These are phyloP conservation scores for Lysandra coridon DNA, from an alignment of 2,888 invertebrate genomes.

Conservation along the genomic window DNA sequence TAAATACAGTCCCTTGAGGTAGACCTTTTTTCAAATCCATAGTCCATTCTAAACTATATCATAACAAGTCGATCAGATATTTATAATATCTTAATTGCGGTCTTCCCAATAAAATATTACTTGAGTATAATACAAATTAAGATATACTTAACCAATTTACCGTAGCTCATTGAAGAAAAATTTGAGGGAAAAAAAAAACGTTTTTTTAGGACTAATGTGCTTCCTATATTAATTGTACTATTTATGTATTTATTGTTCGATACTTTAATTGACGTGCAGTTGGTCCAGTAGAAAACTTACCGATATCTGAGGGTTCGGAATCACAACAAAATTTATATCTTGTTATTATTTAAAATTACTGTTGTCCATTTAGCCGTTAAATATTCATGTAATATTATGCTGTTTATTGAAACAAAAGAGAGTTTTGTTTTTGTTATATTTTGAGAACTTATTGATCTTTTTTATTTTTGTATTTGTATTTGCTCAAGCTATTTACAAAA, in stretches of 20 bases:
- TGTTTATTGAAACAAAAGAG: background rate
- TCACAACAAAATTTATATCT: background rate
- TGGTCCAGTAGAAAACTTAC: conserved; percentile 21
- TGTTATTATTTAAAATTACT: background rate
- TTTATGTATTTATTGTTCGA: conserved; percentile 7
- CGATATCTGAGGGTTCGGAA: conserved; percentile 4
- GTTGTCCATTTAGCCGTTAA: background rate
- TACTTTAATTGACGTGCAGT: conserved; percentile 24
- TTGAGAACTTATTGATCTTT: background rate
- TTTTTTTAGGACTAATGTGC: background rate
- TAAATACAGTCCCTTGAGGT: background rate
- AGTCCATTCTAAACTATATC: background rate
- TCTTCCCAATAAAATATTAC: background rate
- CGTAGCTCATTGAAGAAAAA: background rate
- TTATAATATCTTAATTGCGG: background rate
- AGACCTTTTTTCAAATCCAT: background rate
- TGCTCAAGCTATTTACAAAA: background rate
- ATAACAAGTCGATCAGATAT: background rate
- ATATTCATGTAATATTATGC: background rate
- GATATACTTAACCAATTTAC: background rate
- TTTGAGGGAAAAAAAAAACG: background rate
- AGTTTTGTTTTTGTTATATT: background rate
- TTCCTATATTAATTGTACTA: conserved; percentile 11
- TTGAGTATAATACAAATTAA: background rate
- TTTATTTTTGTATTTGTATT: background rate